Conservation (phyloP, 1,140 invertebrate genomes). For the Chionoecetes opilio region DNA sequence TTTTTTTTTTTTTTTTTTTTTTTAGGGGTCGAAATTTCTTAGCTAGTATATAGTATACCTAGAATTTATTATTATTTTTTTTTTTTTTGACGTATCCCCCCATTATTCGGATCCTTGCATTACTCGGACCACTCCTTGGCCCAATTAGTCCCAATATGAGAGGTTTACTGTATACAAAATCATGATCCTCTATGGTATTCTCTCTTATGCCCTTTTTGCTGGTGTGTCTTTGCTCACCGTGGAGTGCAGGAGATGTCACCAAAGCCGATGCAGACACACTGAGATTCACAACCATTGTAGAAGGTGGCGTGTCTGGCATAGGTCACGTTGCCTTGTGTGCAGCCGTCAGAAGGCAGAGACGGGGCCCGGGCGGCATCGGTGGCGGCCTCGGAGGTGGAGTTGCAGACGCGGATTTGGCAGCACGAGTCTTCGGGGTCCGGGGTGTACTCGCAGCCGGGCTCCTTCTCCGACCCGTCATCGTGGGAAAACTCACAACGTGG, state of each 20-base stretch:
- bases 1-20: no score
- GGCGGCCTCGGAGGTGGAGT: slow-evolving; percentile 75
- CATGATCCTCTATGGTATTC: no score
- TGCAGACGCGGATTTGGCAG: slow-evolving; percentile 84
- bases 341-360: slow-evolving; percentile 86
- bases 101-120: no score
- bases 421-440: slow-evolving; percentile 83
- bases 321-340: slow-evolving; percentile 90
- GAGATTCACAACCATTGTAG: slow-evolving; percentile 90
- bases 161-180: no score
- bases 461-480: slow-evolving; percentile 46
- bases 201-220: no score
- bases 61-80: no score
- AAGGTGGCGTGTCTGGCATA: slow-evolving; percentile 89
- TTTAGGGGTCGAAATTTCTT: no score
- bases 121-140: no score
- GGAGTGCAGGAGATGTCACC: slow-evolving; percentile 90
- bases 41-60: no score
- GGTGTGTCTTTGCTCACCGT: slow-evolving; percentile 83
- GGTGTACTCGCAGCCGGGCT: slow-evolving; percentile 78
- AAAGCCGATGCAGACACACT: slow-evolving; percentile 90
- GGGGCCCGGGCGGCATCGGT: slow-evolving; percentile 67
- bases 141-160: no score
- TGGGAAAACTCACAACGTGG: slow-evolving; percentile 72
- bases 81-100: no score